Evolutionary conservation across 2,797 vertebrate species (phyloP).

Genomic region (Chrysocyon brachyurus): DNA sequence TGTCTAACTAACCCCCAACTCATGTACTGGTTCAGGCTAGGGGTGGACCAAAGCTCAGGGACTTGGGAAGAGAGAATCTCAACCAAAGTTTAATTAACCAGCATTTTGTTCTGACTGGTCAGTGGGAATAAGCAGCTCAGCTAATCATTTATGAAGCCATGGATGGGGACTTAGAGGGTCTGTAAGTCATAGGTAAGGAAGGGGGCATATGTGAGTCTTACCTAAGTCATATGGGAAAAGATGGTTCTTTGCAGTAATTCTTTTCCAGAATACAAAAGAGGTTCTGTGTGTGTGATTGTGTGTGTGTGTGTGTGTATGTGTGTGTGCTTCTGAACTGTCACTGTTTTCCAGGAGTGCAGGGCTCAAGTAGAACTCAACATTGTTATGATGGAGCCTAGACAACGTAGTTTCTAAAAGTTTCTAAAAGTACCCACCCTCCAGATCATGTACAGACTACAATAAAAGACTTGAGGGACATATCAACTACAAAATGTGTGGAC

Average conservation of each 20-base stretch:
- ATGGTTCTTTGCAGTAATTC: neutral
- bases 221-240: neutral
- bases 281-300: too few relatives aligned
- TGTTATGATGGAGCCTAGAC: neutral
- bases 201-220: neutral
- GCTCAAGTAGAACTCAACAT: neutral
- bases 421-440: neutral
- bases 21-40: neutral
- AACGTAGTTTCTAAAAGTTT: conserved; percentile 14
- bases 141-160: neutral
- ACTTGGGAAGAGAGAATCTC: neutral
- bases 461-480: neutral
- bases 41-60: neutral
- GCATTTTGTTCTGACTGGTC: neutral
- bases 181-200: neutral
- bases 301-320: neutral
- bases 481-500: neutral
- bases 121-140: neutral
- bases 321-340: neutral
- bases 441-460: neutral
- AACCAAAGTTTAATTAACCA: neutral
- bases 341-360: neutral
- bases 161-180: neutral
- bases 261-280: neutral
- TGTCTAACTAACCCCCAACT: neutral